Percentiles rank a stretch among this genome's conserved stretches.
Evolutionary conservation across 1,140 invertebrate species (phyloP).

Genomic region (Drosophila jambulina): DNA sequence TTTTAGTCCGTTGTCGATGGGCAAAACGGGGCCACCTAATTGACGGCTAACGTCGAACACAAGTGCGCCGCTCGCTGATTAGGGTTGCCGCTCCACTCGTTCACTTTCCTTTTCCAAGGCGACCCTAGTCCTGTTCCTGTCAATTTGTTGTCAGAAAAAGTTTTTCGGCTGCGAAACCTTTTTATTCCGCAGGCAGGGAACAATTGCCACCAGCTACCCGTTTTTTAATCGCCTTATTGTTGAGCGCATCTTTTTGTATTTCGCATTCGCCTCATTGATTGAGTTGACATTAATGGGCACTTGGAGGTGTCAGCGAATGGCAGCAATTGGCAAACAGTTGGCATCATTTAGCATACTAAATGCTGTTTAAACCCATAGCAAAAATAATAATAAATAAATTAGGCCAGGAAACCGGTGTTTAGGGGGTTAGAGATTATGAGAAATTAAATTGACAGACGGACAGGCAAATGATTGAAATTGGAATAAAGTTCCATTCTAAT

Average conservation of each 20-base stretch:
- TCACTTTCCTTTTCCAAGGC: not conserved
- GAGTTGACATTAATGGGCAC: conserved; percentile 80
- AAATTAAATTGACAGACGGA: not conserved
- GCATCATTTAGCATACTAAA: conserved; percentile 39
- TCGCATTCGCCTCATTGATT: conserved; percentile 54
- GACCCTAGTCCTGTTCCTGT: conserved; percentile 46
- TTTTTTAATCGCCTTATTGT: conserved; percentile 58
- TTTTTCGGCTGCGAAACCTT: conserved; percentile 49
- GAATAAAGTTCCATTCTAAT: not conserved
- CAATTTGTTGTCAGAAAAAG: conserved; percentile 78
- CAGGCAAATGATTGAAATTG: not conserved
- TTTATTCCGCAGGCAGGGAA: conserved; percentile 24
- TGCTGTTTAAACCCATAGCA: conserved; percentile 2
- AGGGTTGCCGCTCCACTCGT: conserved; percentile 60
- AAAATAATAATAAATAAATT: conserved; percentile 25
- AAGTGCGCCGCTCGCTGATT: conserved; percentile 75
- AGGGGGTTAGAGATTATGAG: not conserved
- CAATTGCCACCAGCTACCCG: conserved; percentile 41
- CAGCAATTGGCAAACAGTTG: conserved; percentile 66
- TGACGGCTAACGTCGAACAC: conserved; percentile 81
- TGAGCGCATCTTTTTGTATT: conserved; percentile 48
- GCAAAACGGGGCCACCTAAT: conserved; percentile 61
- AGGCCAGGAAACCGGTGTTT: not conserved
- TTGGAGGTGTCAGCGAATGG: conserved; percentile 64
- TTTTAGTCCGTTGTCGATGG: conserved; percentile 10